Evolutionary conservation across 2,888 invertebrate genomes (phyloP).

Genomic region (Athalia circularis): DNA sequence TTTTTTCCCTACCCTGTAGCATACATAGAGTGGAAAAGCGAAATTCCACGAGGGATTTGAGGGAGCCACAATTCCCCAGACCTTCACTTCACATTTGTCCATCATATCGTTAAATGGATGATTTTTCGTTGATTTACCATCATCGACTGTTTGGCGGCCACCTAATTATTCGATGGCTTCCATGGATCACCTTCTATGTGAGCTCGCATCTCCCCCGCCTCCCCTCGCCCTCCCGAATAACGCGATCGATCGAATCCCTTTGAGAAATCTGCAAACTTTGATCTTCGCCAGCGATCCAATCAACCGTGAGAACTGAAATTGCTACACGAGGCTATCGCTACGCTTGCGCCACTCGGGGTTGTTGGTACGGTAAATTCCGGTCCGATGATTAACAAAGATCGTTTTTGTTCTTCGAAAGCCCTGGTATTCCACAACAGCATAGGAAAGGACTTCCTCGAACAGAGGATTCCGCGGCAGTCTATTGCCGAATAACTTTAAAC

Average conservation of each 20-base stretch:
- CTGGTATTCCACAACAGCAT: too few relatives aligned
- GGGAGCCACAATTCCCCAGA: too few relatives aligned
- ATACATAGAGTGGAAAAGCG: background rate
- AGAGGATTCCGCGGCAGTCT: too few relatives aligned
- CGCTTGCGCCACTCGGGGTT: background rate
- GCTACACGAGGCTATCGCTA: slow-evolving; percentile 5
- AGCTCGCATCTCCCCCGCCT: background rate
- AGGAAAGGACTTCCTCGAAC: too few relatives aligned
- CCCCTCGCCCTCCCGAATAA: slow-evolving; percentile 5
- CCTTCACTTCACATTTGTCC: too few relatives aligned
- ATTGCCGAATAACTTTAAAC: too few relatives aligned
- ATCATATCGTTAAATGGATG: too few relatives aligned
- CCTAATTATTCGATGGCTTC: background rate
- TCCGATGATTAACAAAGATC: background rate
- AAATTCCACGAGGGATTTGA: too few relatives aligned
- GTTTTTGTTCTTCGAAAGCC: too few relatives aligned
- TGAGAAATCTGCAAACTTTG: slow-evolving; percentile 40
- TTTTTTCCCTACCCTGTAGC: background rate
- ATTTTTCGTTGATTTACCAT: too few relatives aligned
- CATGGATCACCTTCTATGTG: slow-evolving; percentile 49
- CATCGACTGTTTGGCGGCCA: too few relatives aligned
- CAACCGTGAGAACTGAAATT: slow-evolving; percentile 29
- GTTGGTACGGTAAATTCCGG: background rate
- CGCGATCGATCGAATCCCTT: slow-evolving; percentile 24
- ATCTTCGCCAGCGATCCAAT: slow-evolving; percentile 18